Conservation (phyloP, 2,888 invertebrate genomes). For the Calliopum simillimum region DNA sequence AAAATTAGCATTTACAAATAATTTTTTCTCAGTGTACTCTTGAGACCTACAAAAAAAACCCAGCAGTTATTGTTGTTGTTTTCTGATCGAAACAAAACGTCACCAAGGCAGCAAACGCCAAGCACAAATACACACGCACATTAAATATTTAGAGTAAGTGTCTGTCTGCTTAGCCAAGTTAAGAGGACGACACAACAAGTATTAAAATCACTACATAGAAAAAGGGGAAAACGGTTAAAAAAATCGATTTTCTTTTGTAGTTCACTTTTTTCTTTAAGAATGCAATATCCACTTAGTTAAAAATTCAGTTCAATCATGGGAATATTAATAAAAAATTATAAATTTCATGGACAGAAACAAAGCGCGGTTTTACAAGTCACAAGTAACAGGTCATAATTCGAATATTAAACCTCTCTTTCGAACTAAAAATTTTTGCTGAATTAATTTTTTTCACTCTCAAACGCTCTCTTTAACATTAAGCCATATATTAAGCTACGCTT, state of each 20-base stretch:
- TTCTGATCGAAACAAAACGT: slow-evolving; percentile 33
- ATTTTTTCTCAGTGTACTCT: neutral
- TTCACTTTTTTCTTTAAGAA: too few species aligned
- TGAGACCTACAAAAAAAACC: neutral
- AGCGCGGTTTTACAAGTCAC: neutral
- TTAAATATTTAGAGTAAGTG: neutral
- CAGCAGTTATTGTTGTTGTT: slow-evolving; percentile 6
- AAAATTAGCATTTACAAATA: too few species aligned
- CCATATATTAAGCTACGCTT: neutral
- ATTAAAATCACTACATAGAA: too few species aligned
- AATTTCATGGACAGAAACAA: too few species aligned
- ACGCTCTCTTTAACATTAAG: slow-evolving; percentile 7
- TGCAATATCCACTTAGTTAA: too few species aligned
- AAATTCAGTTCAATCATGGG: too few species aligned
- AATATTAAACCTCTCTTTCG: slow-evolving; percentile 4
- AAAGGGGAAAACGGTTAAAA: too few species aligned
- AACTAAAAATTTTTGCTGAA: neutral
- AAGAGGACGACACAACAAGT: slow-evolving; percentile 27
- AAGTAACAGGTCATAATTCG: neutral
- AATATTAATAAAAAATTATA: too few species aligned
- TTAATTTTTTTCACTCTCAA: slow-evolving; percentile 9
- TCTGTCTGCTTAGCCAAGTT: neutral
- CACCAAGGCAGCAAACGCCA: slow-evolving; percentile 33
- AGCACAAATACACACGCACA: neutral
- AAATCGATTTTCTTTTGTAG: too few species aligned